Base-by-base conservation (phyloP, 2,888 invertebrate species). In the Physocephala rufipes region DNA sequence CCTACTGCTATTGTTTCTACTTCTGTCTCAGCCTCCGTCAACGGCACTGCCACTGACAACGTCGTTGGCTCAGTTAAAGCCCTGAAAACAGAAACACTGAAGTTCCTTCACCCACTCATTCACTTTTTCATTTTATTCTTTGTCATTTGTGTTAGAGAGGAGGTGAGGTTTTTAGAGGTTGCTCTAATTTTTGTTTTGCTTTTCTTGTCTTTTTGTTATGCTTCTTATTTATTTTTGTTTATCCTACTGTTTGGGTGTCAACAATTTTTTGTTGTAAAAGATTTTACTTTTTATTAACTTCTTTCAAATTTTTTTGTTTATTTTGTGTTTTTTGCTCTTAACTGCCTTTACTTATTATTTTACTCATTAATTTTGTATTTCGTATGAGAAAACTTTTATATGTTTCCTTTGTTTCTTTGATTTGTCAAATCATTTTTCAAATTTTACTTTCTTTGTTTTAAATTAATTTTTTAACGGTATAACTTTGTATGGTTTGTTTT, bases 391-490 rank as follows among this genome's bases (percentile, higher is more conserved):
- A 15, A 15, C 16, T 1, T 47, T 47, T 47, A 16, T 47, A 15
- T 1, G 13, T 47, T 12, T 16, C 16, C 16, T 47, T 47, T 47
- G 47, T 1, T 47, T 47, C 16, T 47, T 15, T 47, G 16, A 16
- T 15, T 47, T 47, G 47, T 47, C 47, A 47, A 1, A 47, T 47
- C 13, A 15, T 47, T 47, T 47, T 47, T 16, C 16, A 1, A 15
- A 12, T 47, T 47, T 16, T 47, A 12, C 1, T 47, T 16, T 24
- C 2, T 21, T 28, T 36, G 16, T 15, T 67, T 59, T 43, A 55
- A 21, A 66, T n/a, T 5, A 53, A 55, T 67, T 66, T 51, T 26
- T 58, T 15, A 16, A 45, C 55, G 45, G 67, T 67, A 55, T 45
- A 43, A 24, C 21, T 61, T 67, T n/a, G 30, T 49, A 45, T 61